Conservation (phyloP, 2,797 vertebrate species). For the Tragelaphus eurycerus region DNA sequence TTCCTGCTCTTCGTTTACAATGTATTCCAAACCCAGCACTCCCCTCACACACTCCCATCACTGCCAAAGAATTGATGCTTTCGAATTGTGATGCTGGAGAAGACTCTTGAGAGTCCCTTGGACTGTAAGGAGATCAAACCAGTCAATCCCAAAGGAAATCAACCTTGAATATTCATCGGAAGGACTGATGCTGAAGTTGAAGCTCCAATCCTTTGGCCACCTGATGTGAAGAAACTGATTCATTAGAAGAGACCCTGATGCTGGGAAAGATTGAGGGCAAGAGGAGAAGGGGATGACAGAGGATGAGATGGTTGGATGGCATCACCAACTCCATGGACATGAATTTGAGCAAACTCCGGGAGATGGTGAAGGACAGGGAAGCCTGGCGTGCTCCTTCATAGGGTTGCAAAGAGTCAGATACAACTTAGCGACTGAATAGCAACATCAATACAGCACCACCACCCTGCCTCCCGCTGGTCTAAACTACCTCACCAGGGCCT, state of each 20-base stretch:
- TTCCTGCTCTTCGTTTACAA: not conserved
- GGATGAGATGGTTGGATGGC: not conserved
- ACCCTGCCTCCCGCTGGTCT: not conserved
- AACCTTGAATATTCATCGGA: not conserved
- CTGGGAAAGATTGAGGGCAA: not conserved
- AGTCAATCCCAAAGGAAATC: not conserved
- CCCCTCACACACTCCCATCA: not conserved
- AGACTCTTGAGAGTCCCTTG: not conserved
- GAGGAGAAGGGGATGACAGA: not conserved
- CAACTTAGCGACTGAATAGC: not conserved
- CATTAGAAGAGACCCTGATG: not conserved
- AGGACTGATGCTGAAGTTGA: not conserved
- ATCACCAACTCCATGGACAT: not conserved
- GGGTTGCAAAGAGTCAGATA: not conserved
- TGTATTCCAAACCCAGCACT: not conserved
- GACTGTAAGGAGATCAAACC: not conserved
- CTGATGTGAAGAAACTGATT: not conserved
- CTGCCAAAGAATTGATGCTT: not conserved
- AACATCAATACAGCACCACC: not conserved
- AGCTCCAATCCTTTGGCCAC: not conserved
- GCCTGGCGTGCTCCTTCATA: not conserved
- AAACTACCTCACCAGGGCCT: not conserved
- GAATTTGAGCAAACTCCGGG: not conserved
- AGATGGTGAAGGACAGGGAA: not conserved
- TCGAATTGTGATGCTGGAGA: not conserved